Evolutionary conservation across 2,113 vertebrate genomes (phyloP), one percentile per base, ranked within the genome.

Genomic region (Syngnathus typhle): DNA sequence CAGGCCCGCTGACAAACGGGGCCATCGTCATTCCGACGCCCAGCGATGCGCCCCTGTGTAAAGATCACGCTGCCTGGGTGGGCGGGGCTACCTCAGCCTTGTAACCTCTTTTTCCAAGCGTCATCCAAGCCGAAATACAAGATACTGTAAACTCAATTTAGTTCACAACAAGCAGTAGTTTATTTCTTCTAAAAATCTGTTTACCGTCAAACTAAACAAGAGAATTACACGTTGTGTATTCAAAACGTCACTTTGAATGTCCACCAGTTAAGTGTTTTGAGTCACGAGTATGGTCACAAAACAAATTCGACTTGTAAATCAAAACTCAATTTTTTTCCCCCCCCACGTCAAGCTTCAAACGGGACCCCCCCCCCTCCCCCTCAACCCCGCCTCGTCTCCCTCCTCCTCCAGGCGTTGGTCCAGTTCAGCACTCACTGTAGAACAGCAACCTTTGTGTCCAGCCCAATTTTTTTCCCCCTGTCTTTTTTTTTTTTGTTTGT

Each of bases 341-440:
- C 23, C 23, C 18, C 6, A 21, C 9, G 49, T 7, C 16, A 51
- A 5, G 13, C 80, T 65, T 76, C 64, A 64, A 69, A 81, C 38
- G 61, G 54, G 44, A 15, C 62, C 46, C 47, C 68, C 64, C 46
- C 47, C 67, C 19, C n/a, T 1, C n/a, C 6, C 9, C 39, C 39
- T 1, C 23, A 1, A 1, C 23, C 23, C 8, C 21, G 13, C 41
- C 11, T 10, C 38, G 19, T n/a, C 38, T 19, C 8, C 58, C 49
- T 13, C 49, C 49, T 52, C 10, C 27, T 16, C 27, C 3, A 0
- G 44, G 56, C 68, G 58, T 36, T 49, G 73, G 70, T 77, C 73
- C 73, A 76, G 71, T 84, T 87, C 86, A 88, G 85, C 84, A 86
- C 87, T 71, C 75, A 38, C 71, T 80, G 19, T 69, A 87, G 84